Percentiles rank a stretch among this genome's conserved stretches.
phyloP scores from a whole-genome alignment of 2,888 invertebrate species.

The Melinaea marsaeus region DNA sequence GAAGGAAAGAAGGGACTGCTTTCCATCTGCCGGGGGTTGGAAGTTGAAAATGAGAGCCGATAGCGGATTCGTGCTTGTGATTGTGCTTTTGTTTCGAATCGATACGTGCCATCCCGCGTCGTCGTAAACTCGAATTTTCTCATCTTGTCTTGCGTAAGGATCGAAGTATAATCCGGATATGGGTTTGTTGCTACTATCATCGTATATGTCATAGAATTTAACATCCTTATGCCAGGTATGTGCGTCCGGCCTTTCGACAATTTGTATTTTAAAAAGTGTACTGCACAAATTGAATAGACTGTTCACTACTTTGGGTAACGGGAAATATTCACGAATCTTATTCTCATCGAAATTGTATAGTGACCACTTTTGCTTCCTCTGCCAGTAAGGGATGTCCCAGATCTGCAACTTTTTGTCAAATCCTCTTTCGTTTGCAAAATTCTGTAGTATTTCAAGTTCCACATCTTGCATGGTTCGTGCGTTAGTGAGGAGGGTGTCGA shows the following conservation, averaged over 20 bases:
- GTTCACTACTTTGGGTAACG: slow-evolving; percentile 86
- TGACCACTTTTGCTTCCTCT: slow-evolving; percentile 83
- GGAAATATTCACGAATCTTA: slow-evolving; percentile 87
- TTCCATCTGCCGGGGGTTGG: slow-evolving; percentile 78
- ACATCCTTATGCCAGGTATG: slow-evolving; percentile 93
- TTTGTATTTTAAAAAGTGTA: slow-evolving; percentile 86
- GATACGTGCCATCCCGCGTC: slow-evolving; percentile 87
- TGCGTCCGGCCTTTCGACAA: slow-evolving; percentile 81
- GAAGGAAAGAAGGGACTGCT: slow-evolving; percentile 85
- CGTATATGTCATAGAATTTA: slow-evolving; percentile 87
- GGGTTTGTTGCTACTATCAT: slow-evolving; percentile 80
- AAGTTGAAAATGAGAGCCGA: slow-evolving; percentile 92
- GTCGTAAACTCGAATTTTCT: slow-evolving; percentile 78
- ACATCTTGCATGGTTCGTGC: slow-evolving; percentile 86
- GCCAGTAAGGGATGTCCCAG: slow-evolving; percentile 95
- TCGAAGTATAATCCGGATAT: slow-evolving; percentile 93
- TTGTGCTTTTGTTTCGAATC: slow-evolving; percentile 84
- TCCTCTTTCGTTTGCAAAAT: slow-evolving; percentile 85
- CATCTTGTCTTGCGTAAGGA: slow-evolving; percentile 83
- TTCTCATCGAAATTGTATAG: slow-evolving; percentile 84
- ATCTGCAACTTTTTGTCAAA: slow-evolving; percentile 82
- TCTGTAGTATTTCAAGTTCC: slow-evolving; percentile 84
- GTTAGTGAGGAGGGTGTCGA: slow-evolving; percentile 81
- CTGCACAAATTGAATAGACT: slow-evolving; percentile 87
- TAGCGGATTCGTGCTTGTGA: slow-evolving; percentile 82